These are phyloP conservation scores for Amphibalanus amphitrite DNA, from an alignment of 1,140 invertebrate genomes.

Conservation along the genomic window DNA sequence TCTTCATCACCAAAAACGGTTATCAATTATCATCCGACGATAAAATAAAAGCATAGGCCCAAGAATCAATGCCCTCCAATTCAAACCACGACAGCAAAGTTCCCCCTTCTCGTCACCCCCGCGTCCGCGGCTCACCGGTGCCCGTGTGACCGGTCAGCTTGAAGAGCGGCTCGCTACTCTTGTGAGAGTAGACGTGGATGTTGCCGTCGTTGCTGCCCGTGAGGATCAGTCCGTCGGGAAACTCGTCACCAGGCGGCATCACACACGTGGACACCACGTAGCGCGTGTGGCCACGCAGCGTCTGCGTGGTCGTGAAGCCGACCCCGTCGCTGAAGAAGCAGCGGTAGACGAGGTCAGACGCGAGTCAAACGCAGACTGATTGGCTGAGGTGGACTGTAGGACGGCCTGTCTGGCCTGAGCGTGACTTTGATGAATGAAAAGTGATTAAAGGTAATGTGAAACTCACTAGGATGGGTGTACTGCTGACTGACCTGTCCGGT, in stretches of 20 bases:
- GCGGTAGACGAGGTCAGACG: background rate
- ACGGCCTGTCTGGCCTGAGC: background rate
- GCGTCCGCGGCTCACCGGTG: no score
- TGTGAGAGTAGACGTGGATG: slow-evolving; percentile 50
- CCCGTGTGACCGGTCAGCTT: slow-evolving; percentile 61
- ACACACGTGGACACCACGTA: slow-evolving; percentile 65
- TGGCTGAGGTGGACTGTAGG: no score
- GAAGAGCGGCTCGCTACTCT: slow-evolving; percentile 36
- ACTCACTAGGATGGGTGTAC: no score
- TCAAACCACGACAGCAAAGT: no score
- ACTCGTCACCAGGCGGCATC: slow-evolving; percentile 43
- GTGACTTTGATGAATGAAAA: no score
- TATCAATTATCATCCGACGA: no score
- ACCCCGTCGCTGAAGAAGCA: slow-evolving; percentile 20
- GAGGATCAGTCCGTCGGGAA: slow-evolving; percentile 57
- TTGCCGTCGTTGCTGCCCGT: slow-evolving; percentile 76
- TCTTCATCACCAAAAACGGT: no score
- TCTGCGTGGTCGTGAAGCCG: slow-evolving; percentile 35
- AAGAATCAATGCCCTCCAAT: no score
- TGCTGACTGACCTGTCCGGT: slow-evolving; percentile 3
- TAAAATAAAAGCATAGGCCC: no score
- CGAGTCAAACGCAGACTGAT: no score
- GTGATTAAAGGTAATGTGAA: no score
- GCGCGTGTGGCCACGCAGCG: slow-evolving; percentile 62
- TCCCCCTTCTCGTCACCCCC: no score